Evolutionary conservation across 2,113 vertebrate genomes (phyloP).

Genomic region (Junco hyemalis): DNA sequence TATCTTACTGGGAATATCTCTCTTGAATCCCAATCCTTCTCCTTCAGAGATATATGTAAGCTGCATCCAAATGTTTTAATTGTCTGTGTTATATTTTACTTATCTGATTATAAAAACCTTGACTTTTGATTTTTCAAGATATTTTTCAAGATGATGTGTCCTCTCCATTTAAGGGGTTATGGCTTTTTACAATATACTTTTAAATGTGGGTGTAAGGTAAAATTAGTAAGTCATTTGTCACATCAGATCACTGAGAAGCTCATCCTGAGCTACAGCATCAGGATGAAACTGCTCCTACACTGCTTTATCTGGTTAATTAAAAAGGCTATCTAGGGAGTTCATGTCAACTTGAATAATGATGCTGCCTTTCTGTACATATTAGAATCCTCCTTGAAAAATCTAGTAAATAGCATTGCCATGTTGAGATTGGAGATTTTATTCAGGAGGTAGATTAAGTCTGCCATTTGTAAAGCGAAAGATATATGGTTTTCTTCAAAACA

Average conservation of each 20-base stretch:
- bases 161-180: background rate
- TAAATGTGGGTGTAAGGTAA: background rate
- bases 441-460: background rate
- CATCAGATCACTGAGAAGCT: background rate
- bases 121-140: background rate
- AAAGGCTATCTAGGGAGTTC: constrained; percentile 63
- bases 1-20: background rate
- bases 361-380: constrained; percentile 41
- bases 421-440: background rate
- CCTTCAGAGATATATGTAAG: background rate
- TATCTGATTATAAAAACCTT: background rate
- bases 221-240: constrained; percentile 10
- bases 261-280: background rate
- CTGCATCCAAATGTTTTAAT: background rate
- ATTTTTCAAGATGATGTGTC: background rate
- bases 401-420: constrained; percentile 4
- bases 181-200: background rate
- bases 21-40: background rate
- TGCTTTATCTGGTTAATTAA: constrained; percentile 71
- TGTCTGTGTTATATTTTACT: background rate
- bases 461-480: background rate
- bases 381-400: constrained; percentile 62
- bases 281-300: constrained; percentile 1
- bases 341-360: constrained; percentile 71
- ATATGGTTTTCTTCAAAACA: background rate